Evolutionary conservation across 1,140 invertebrate genomes (phyloP).

Genomic region (Scaptomyza graminum): DNA sequence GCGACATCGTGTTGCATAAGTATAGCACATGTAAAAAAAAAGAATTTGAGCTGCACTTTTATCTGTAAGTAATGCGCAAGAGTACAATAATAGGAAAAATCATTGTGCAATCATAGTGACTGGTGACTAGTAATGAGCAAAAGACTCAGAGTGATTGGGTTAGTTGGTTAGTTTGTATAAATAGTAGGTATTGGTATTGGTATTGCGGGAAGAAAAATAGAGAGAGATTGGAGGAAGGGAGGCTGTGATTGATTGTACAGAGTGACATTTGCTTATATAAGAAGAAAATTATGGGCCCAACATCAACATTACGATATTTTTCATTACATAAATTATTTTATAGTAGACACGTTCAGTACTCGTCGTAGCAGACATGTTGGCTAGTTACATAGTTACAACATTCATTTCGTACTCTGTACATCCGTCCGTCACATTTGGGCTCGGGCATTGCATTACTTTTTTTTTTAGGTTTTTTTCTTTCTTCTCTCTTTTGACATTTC

Average conservation of each 20-base stretch:
- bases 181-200: conserved; percentile 22
- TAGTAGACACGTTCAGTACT: conserved; percentile 82
- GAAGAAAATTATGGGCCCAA: conserved; percentile 77
- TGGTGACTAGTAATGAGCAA: conserved; percentile 21
- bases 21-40: background rate
- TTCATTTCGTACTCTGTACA: conserved; percentile 79
- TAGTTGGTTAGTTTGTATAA: conserved; percentile 27
- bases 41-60: conserved; percentile 38
- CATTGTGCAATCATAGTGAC: conserved; percentile 29
- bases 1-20: background rate
- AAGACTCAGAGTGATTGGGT: conserved; percentile 30
- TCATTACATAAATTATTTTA: conserved; percentile 84
- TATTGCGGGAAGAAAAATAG: conserved; percentile 13
- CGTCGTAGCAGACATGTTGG: conserved; percentile 69
- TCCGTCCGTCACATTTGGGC: conserved; percentile 74
- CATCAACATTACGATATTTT: conserved; percentile 84
- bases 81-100: conserved; percentile 22
- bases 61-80: conserved; percentile 6
- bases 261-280: conserved; percentile 54
- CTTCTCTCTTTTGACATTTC: conserved; percentile 21
- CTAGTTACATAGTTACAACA: conserved; percentile 67
- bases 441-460: conserved; percentile 24
- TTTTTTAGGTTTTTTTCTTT: conserved; percentile 1
- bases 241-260: conserved; percentile 50
- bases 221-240: conserved; percentile 5